Evolutionary conservation across 2,797 vertebrate genomes (phyloP).

Genomic region (Rhodeus uyekii): DNA sequence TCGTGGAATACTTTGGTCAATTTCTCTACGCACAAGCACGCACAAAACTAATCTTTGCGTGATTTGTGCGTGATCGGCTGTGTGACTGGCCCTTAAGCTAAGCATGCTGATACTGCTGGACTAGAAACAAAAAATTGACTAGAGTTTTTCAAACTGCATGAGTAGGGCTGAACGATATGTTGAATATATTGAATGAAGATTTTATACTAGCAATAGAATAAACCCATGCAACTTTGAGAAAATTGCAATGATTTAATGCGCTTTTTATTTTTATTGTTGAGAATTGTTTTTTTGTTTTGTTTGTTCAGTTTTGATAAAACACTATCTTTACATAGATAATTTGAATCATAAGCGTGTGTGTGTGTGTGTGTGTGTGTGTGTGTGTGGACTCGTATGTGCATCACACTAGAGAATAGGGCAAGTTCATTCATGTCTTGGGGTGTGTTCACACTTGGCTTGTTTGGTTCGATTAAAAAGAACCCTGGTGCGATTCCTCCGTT

Average conservation of each 20-base stretch:
- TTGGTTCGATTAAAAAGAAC: no score
- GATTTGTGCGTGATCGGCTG: no score
- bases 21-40: no score
- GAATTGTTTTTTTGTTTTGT: not conserved
- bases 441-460: no score
- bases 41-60: no score
- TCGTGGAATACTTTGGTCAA: no score
- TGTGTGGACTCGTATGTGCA: conserved; percentile 11
- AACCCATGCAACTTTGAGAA: not conserved
- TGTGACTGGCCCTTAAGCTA: no score
- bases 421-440: conserved; percentile 49
- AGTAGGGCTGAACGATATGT: not conserved
- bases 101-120: not conserved
- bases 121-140: not conserved
- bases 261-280: not conserved
- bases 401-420: conserved; percentile 25
- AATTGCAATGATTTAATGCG: not conserved
- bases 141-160: not conserved
- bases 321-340: not conserved
- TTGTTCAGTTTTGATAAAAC: not conserved
- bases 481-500: no score
- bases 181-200: not conserved
- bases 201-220: not conserved
- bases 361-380: not conserved
- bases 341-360: not conserved